phyloP scores from a whole-genome alignment of 2,113 vertebrate species.

The Girardinichthys multiradiatus region DNA sequence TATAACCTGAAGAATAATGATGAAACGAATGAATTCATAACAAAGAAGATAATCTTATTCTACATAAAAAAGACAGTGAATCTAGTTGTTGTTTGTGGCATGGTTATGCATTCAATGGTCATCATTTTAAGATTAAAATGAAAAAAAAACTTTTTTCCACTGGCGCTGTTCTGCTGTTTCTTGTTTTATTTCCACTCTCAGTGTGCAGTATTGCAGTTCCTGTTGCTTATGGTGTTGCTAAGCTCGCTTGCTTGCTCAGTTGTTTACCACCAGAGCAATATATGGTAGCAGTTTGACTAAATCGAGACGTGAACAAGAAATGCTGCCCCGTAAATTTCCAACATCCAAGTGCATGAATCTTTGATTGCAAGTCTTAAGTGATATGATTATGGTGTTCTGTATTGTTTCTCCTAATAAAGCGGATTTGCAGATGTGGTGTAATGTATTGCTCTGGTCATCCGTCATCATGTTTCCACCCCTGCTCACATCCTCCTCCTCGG shows the following conservation, averaged over 20 bases:
- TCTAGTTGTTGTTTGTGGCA: constrained; percentile 96
- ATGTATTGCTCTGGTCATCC: constrained; percentile 71
- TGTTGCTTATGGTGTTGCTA: constrained; percentile 75
- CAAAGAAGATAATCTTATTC: constrained; percentile 84
- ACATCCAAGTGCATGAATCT: constrained; percentile 63
- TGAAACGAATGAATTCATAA: constrained; percentile 69
- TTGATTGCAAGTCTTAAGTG: constrained; percentile 63
- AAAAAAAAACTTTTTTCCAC: constrained; percentile 75
- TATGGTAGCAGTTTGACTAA: constrained; percentile 59
- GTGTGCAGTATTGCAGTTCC: constrained; percentile 91
- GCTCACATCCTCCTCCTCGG: constrained; percentile 37
- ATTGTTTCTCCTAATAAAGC: constrained; percentile 85
- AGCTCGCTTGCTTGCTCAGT: constrained; percentile 89
- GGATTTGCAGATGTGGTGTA: constrained; percentile 63
- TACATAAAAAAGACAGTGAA: constrained; percentile 84
- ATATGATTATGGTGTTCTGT: constrained; percentile 84
- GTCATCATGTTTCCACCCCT: constrained; percentile 20
- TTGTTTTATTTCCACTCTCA: constrained; percentile 80
- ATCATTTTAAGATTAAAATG: constrained; percentile 85
- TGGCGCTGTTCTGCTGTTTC: constrained; percentile 85
- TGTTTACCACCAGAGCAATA: constrained; percentile 85
- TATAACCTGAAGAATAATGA: constrained; percentile 83
- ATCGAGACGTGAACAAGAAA: constrained; percentile 26
- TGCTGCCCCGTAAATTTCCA: constrained; percentile 22
- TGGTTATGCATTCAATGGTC: constrained; percentile 97